Percentiles rank a stretch among this genome's conserved stretches.
Conservation (phyloP, 2,888 invertebrate genomes). For the Cactoblastis cactorum region DNA sequence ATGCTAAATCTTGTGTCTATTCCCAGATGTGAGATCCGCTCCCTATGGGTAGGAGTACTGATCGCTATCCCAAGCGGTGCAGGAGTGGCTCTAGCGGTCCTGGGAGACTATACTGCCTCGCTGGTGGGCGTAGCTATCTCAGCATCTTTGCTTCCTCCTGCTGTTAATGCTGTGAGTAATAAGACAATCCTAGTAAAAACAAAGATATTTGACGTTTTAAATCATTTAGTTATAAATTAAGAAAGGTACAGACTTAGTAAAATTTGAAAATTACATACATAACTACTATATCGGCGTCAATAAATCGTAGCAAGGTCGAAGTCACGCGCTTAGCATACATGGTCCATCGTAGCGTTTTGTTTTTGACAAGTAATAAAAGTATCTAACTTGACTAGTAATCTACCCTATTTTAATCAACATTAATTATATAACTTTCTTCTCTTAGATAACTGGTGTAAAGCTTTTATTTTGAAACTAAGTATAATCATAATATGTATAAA, state of each 20-base stretch:
- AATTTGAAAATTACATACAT: too few relatives aligned
- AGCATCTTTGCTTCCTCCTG: conserved; percentile 88
- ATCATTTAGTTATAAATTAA: too few relatives aligned
- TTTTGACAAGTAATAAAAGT: too few relatives aligned
- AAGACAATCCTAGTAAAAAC: neutral
- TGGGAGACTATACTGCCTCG: conserved; percentile 89
- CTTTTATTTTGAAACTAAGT: too few relatives aligned
- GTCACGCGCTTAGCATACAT: neutral
- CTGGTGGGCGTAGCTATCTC: conserved; percentile 91
- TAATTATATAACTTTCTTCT: too few relatives aligned
- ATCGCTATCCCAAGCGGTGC: conserved; percentile 89
- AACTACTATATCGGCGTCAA: too few relatives aligned
- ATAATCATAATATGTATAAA: too few relatives aligned
- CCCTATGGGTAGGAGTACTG: conserved; percentile 84
- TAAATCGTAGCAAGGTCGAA: neutral
- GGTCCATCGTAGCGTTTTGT: neutral
- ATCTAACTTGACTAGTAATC: too few relatives aligned
- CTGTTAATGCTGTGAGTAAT: conserved; percentile 85
- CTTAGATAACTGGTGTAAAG: too few relatives aligned
- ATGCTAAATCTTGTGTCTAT: neutral
- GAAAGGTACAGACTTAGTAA: too few relatives aligned
- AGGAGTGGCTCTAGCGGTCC: conserved; percentile 86
- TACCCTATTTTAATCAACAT: too few relatives aligned
- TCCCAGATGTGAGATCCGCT: conserved; percentile 81
- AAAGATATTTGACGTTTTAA: too few relatives aligned